Evolutionary conservation across 2,797 vertebrate genomes (phyloP).

Genomic region (Dromococcyx pavoninus): DNA sequence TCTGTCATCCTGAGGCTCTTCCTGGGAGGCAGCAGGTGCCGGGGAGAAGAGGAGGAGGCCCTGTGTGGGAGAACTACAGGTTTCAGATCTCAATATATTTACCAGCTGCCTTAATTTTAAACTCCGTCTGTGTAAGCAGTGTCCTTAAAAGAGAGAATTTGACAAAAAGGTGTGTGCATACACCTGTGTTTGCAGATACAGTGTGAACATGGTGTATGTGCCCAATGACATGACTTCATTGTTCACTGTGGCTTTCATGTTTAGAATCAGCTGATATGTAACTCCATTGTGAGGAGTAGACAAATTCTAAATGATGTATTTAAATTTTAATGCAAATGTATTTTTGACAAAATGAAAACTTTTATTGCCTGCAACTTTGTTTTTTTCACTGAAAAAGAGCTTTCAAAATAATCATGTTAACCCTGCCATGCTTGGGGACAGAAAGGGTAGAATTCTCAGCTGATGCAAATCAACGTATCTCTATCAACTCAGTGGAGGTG

Average conservation of each 20-base stretch:
- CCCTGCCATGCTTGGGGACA: neutral
- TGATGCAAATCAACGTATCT: neutral
- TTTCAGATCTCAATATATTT: neutral
- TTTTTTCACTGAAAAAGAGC: neutral
- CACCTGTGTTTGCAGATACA: neutral
- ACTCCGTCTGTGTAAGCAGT: neutral
- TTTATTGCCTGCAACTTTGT: neutral
- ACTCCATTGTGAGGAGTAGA: neutral
- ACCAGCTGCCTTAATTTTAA: neutral
- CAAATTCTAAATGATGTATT: neutral
- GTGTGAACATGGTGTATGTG: rapidly evolving
- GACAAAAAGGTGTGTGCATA: no score
- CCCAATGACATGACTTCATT: neutral
- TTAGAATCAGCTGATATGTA: neutral
- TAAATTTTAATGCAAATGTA: neutral
- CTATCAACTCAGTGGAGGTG: neutral
- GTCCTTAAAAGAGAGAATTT: neutral
- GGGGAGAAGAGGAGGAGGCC: neutral
- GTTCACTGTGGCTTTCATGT: neutral
- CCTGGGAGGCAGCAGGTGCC: neutral
- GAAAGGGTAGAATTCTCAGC: neutral
- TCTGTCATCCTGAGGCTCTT: neutral
- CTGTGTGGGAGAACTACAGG: rapidly evolving
- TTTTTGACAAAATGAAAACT: neutral
- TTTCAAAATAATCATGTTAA: neutral